A percentile compares a stretch with the other conserved stretches of the same genome.
Conservation (phyloP, 2,113 vertebrate genomes). For the Pholis gunnellus region DNA sequence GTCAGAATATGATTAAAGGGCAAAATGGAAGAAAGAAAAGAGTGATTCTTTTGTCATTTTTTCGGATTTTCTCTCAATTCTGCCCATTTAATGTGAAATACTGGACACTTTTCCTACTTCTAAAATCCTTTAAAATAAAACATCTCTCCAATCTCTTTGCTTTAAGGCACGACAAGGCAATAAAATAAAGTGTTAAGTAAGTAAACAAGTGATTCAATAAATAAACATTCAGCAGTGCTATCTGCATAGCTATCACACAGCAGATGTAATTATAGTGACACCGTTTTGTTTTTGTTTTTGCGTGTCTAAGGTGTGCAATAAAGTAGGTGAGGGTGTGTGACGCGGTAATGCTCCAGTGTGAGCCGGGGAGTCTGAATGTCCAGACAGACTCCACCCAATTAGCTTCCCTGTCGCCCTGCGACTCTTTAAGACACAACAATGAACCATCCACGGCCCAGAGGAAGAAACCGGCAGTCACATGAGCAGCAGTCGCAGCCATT, state of each 20-base stretch:
- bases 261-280: slow-evolving; percentile 6
- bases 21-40: neutral
- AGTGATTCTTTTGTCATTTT: too few relatives aligned
- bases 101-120: neutral
- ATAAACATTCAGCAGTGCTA: slow-evolving; percentile 1
- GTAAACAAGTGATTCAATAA: neutral
- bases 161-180: neutral
- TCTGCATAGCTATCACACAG: neutral
- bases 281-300: slow-evolving; percentile 45
- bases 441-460: slow-evolving; percentile 51
- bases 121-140: slow-evolving; percentile 16
- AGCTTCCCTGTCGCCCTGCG: slow-evolving; percentile 68
- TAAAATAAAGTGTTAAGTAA: neutral
- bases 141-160: neutral
- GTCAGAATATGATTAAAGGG: neutral
- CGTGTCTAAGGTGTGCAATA: slow-evolving; percentile 47
- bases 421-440: slow-evolving; percentile 76
- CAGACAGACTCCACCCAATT: slow-evolving; percentile 79
- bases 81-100: neutral
- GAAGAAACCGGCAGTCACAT: slow-evolving; percentile 65
- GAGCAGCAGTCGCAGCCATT: slow-evolving; percentile 51
- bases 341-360: neutral
- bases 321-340: slow-evolving; percentile 49
- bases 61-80: neutral
- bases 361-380: slow-evolving; percentile 62